These are phyloP conservation scores for Pseudolaguvia tuberculata DNA, from an alignment of 2,113 vertebrate genomes.

Conservation along the genomic window DNA sequence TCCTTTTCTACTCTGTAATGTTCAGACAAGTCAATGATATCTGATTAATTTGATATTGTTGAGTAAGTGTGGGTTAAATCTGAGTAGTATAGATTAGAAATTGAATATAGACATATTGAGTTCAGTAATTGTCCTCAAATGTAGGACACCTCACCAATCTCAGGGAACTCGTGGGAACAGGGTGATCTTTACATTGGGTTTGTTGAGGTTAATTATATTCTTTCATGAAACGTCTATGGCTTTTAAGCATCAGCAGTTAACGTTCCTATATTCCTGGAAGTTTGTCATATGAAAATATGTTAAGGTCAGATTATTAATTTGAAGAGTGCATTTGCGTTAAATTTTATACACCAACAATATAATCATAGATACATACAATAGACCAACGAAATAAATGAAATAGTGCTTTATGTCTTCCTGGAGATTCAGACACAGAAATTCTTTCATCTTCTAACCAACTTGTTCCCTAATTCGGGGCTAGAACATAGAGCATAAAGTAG, in stretches of 20 bases:
- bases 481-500: no score
- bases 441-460: no score
- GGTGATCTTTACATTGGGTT: slow-evolving; percentile 20
- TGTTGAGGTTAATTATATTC: slow-evolving; percentile 56
- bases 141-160: slow-evolving; percentile 15
- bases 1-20: slow-evolving; percentile 17
- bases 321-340: no score
- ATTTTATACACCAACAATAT: no score
- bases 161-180: slow-evolving; percentile 33
- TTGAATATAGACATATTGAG: slow-evolving; percentile 22
- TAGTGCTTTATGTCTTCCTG: no score
- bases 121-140: slow-evolving; percentile 8
- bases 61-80: neutral
- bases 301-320: neutral
- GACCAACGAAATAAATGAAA: no score
- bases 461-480: no score
- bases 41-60: neutral
- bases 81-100: slow-evolving; percentile 8
- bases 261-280: slow-evolving; percentile 56
- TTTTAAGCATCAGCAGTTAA: slow-evolving; percentile 62
- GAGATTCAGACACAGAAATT: no score
- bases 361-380: no score
- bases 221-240: slow-evolving; percentile 58
- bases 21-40: neutral
- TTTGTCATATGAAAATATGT: slow-evolving; percentile 11